Evolutionary conservation across 1,140 invertebrate genomes (phyloP), one percentile per base, ranked within the genome.

Genomic region (Eubasilissa regina): DNA sequence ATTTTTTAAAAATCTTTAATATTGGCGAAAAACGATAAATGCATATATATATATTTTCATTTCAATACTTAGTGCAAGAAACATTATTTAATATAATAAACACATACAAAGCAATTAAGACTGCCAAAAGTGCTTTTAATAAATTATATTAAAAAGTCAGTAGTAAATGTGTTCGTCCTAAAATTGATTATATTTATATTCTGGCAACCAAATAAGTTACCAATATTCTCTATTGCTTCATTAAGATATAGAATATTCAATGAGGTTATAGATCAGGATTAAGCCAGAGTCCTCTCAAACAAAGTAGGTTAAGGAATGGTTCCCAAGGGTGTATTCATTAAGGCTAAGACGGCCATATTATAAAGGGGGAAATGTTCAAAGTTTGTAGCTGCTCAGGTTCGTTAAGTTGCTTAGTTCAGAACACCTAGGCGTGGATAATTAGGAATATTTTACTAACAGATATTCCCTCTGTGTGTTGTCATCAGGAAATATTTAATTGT

Each of bases 271-370:
- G 80, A 79, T 81, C 66, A 76, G 73, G 78, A 60, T 81, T 58
- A 72, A 77, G 47, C 75, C 64, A 66, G 25, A 77, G 62, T 78
- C 56, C 72, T 15, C 51, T 68, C 48, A 77, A 81, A 81, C 75
- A 81, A 81, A 81, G 73, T 80, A 80, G 74, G 78, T 77, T 74
- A 82, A 77, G 43, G 75, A 75, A 82, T 56, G 70, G 55, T 56
- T 79, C 81, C 74, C 78, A 17, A 55, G 78, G 75, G 81, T 73
- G 81, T 80, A 80, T 82, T 82, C 81, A 80, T 82, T 82, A 80
- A 79, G 75, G 79, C 77, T 80, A 82, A 82, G 78, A 70, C 78
- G 78, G 74, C 77, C 17, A 80, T 80, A 77, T 80, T 82, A 76
- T 51, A 78, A 75, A 81, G 76, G 81, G 81, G 78, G 75, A 80